A percentile compares a stretch with the other conserved stretches of the same genome.
Evolutionary conservation across 2,888 invertebrate genomes (phyloP).

Genomic region (Amorpha juglandis): DNA sequence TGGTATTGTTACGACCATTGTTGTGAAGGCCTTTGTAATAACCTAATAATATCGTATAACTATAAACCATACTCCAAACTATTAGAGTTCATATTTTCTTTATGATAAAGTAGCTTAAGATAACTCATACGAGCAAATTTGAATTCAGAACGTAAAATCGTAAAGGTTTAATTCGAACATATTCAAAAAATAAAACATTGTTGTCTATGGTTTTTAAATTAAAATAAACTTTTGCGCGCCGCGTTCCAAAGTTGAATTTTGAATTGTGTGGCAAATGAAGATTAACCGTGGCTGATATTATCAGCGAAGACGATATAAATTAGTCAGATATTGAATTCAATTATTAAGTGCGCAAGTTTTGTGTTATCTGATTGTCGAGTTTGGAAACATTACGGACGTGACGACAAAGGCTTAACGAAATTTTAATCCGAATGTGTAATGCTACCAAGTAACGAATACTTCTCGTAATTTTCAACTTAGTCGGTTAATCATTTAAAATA

Average conservation of each 20-base stretch:
- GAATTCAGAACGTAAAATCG: conserved; percentile 29
- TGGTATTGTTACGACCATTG: conserved; percentile 40
- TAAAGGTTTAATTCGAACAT: conserved; percentile 18
- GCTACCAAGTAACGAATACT: conserved; percentile 24
- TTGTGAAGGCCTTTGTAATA: conserved; percentile 35
- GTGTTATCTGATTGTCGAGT: conserved; percentile 39
- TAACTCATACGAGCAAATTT: conserved; percentile 11
- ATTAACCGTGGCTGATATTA: conserved; percentile 53
- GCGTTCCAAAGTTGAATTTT: conserved; percentile 34
- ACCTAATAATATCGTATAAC: not conserved
- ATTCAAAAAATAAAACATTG: conserved; percentile 3
- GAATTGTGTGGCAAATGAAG: conserved; percentile 26
- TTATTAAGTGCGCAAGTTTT: conserved; percentile 53
- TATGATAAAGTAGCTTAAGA: not conserved
- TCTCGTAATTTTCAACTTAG: not conserved
- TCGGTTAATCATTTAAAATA: not conserved
- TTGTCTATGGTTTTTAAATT: conserved; percentile 6
- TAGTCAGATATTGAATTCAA: conserved; percentile 65
- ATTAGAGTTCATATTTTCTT: not conserved
- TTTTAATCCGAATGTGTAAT: conserved; percentile 29
- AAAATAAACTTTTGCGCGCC: conserved; percentile 9
- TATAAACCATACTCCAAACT: not conserved
- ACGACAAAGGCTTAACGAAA: conserved; percentile 33
- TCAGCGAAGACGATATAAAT: conserved; percentile 65
- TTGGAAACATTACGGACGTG: conserved; percentile 34